Base-by-base conservation (phyloP, 1,140 invertebrate genomes). In the Hestina assimilis region DNA sequence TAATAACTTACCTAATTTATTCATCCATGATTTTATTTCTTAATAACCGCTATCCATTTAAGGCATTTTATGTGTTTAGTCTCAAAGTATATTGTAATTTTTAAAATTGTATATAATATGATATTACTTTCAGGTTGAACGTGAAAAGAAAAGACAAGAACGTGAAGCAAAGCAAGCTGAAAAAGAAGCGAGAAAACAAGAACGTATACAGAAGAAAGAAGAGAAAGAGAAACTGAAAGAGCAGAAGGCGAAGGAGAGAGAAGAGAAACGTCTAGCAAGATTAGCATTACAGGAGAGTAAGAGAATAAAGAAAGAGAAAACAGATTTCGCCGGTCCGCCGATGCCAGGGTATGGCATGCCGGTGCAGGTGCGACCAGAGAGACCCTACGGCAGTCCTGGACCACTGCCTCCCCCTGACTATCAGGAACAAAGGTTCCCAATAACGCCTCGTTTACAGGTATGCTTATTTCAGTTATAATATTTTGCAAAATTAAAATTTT, bases 201-300 rank as follows among this genome's bases (percentile, higher is more conserved):
- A 92, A 24, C 80, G 90, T 0, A 75, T 92, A 35, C 91, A 91
- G 9, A 92, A 93, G 59, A 92, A 92, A 56, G 74, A 92, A 45
- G 92, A 92, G 55, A 92, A 92, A 45, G 90, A 91, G 4, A 89
- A 91, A 29, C 63, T 89, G n/a, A 92, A 92, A 61, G 89, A 89
- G 45, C 72, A 73, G 52, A 89, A 82, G 29, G 87, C 87, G 8
- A 89, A 88, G 48, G 87, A 89, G 33, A 52, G 86, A 12, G 89
- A 89, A 61, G 87, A 89, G 65, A 89, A 89, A 59, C 69, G 75
- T 50, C 64, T 79, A 1, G 89, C 89, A 0, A 69, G 72, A 3
- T 17, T 89, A 14, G 87, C 89, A 0, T 52, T 81, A 38, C 80
- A 87, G 57, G 88, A 89, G 59, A 89, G 76, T 45, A 83, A 80